Evolutionary conservation across 2,888 invertebrate genomes (phyloP).

Genomic region (Margaritifera margaritifera): DNA sequence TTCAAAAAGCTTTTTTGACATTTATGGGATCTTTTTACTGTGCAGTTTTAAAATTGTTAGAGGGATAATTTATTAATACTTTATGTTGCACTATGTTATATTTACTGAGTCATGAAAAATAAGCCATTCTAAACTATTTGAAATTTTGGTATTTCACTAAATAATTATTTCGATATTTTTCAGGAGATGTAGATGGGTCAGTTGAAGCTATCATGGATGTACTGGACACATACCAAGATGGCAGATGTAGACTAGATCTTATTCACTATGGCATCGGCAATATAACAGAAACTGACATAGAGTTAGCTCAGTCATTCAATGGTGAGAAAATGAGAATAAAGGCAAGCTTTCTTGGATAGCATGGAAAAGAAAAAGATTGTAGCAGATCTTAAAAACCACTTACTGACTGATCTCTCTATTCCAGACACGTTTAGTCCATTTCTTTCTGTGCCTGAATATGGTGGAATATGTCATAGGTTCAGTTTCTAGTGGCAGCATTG

Average conservation of each 20-base stretch:
- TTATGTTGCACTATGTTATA: no score
- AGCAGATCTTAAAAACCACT: no score
- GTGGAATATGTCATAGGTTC: no score
- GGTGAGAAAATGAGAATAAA: slow-evolving; percentile 69
- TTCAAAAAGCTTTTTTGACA: no score
- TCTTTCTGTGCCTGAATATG: no score
- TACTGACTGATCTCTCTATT: neutral
- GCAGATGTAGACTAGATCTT: slow-evolving; percentile 83
- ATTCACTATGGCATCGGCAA: slow-evolving; percentile 93
- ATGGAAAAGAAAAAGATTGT: no score
- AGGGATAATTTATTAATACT: no score
- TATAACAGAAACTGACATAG: slow-evolving; percentile 87
- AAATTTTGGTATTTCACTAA: neutral
- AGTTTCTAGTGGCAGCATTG: no score
- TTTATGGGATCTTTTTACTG: no score
- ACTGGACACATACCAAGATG: slow-evolving; percentile 83
- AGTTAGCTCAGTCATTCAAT: slow-evolving; percentile 83
- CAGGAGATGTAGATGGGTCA: slow-evolving; percentile 96
- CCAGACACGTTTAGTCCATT: neutral
- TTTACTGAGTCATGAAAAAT: no score
- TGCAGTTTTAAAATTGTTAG: no score
- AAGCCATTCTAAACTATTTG: no score
- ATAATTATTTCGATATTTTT: slow-evolving; percentile 57
- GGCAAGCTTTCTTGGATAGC: neutral
- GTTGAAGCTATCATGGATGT: slow-evolving; percentile 95